Base-by-base conservation (phyloP, 2,888 invertebrate species). In the Parochlus steinenii region DNA sequence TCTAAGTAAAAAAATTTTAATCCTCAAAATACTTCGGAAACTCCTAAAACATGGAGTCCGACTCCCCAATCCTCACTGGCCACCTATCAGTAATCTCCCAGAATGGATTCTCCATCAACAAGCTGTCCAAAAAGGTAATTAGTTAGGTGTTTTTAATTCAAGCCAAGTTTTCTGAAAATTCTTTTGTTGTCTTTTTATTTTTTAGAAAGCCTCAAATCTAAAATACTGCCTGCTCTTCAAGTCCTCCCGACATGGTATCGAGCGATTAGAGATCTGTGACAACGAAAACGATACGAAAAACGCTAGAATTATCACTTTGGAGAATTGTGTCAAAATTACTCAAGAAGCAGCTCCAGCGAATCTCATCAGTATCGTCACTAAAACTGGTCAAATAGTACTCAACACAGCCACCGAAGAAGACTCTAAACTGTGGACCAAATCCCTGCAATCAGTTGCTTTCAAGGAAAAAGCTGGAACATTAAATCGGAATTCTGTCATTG, bases 251-350 rank as follows among this genome's bases (percentile, higher is more conserved):
- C 78, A 76, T 60, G 87, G 87, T 17, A 78, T 86, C 44, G 79
- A 82, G 52, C 65, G 87, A 28, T 63, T 87, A 38, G 87, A 87
- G 66, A 74, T 87, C 44, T 85, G 78, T 54, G 87, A 87, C 46
- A 72, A 66, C 48, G 74, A 76, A 55, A 81, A 80, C 43, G 81
- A 82, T 50, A 66, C 66, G 14, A 58, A 66, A 40, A 71, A 74
- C 47, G 71, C 76, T 20, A 73, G 74, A 52, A 83, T 86, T 40
- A 74, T 87, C 41, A 81, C 85, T 1, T 64, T 87, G 35, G 83
- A 85, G 61, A 80, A 85, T 53, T 86, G 86, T 54, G 74, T 86
- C 26, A 87, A 87, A 67, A 83, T 87, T 49, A 70, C 72, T 42
- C 70, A 73, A 54, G 56, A 59, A 52, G 65, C 67, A 51, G 61